Percentiles rank a stretch among this genome's conserved stretches.
Conservation (phyloP, 2,113 vertebrate genomes). For the Puffinus mauretanicus region DNA sequence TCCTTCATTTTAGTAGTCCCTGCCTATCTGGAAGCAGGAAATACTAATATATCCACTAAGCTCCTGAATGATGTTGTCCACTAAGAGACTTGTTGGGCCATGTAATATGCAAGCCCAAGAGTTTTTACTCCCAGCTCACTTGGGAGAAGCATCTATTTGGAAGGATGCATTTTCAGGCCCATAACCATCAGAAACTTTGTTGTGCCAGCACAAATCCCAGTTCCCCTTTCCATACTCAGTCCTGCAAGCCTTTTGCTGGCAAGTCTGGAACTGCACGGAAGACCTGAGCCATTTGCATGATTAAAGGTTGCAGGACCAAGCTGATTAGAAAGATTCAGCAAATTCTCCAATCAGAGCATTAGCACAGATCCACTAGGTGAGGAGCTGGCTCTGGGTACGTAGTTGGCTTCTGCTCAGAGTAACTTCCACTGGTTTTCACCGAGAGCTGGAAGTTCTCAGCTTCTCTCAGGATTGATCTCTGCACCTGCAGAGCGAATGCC, state of each 20-base stretch:
- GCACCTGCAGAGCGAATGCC: neutral
- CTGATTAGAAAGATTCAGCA: slow-evolving; percentile 30
- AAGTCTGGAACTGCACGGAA: slow-evolving; percentile 20
- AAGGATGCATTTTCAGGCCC: neutral
- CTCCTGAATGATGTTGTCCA: neutral
- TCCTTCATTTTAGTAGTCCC: neutral
- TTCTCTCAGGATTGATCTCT: slow-evolving; percentile 25
- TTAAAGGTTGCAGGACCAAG: slow-evolving; percentile 24
- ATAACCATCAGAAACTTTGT: neutral
- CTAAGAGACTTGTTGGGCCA: neutral
- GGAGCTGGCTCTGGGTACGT: neutral
- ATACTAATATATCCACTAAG: neutral
- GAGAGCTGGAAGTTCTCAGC: neutral
- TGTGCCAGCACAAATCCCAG: slow-evolving; percentile 7
- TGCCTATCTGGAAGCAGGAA: neutral
- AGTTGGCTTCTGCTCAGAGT: neutral
- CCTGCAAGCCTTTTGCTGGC: neutral
- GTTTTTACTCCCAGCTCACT: neutral
- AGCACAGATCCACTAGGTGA: neutral
- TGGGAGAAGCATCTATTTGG: neutral
- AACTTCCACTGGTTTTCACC: neutral
- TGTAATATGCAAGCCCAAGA: neutral
- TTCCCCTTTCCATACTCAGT: neutral
- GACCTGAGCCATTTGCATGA: neutral
- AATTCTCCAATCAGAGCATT: neutral